Percentiles rank a stretch among this genome's conserved stretches.
Conservation (phyloP, 1,140 invertebrate species). For the Battus philenor region DNA sequence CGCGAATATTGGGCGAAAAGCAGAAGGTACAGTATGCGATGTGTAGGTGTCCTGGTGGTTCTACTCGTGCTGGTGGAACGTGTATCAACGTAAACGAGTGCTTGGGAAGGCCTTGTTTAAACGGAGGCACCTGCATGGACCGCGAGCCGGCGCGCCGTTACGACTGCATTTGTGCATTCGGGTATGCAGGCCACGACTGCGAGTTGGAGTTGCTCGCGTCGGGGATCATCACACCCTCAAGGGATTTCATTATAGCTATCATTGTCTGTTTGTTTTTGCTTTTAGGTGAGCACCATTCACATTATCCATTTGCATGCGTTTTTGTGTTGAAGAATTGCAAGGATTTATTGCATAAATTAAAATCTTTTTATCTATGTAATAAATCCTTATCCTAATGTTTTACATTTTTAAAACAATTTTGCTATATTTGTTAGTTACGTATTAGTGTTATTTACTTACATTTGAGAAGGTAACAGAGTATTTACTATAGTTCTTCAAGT, state of each 20-base stretch:
- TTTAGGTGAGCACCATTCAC: constrained; percentile 82
- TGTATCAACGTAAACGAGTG: constrained; percentile 89
- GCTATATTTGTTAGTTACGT: no score
- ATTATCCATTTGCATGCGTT: constrained; percentile 52
- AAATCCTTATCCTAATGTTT: no score
- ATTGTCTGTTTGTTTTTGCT: constrained; percentile 85
- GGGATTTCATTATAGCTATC: constrained; percentile 89
- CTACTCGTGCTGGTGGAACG: constrained; percentile 77
- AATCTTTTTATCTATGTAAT: no score
- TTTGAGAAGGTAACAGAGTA: no score
- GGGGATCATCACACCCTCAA: constrained; percentile 86
- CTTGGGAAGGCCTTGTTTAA: constrained; percentile 80
- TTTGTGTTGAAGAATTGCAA: neutral
- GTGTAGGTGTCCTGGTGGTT: constrained; percentile 84
- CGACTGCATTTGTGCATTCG: constrained; percentile 84
- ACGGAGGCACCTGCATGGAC: constrained; percentile 84
- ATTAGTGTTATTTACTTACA: no score
- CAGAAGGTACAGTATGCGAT: constrained; percentile 42
- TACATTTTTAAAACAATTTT: no score
- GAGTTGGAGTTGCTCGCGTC: constrained; percentile 84
- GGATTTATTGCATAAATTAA: no score
- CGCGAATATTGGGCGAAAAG: constrained; percentile 28
- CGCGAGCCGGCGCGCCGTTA: constrained; percentile 83
- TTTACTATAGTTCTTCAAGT: no score
- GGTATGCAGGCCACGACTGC: constrained; percentile 87